Evolutionary conservation across 2,888 invertebrate genomes (phyloP), one percentile per base, ranked within the genome.

Genomic region (Lithophane leautieri): DNA sequence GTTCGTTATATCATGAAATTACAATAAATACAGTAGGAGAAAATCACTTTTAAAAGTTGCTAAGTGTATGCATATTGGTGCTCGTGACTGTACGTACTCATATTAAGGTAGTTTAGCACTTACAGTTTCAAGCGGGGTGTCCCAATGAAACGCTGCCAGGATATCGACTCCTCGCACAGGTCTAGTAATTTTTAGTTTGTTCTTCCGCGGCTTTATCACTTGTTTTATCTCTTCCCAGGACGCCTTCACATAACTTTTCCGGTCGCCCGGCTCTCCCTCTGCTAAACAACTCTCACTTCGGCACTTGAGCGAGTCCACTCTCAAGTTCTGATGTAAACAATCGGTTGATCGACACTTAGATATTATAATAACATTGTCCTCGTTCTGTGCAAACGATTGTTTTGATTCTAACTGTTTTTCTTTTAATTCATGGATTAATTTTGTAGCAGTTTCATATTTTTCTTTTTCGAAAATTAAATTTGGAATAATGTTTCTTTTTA

Each of bases 81-180:
- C n/a, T n/a, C n/a, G n/a, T n/a, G n/a, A n/a, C 56, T 14, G 54
- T 34, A 60, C 60, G 34, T 28, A n/a, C n/a, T n/a, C n/a, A 19
- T 25, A 28, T 12, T 61, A 40, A 40, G 52, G 25, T 12, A 61
- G 25, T 34, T 52, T 19, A n/a, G 14, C 42, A 93, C 94, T 93
- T 86, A 94, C 94, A 79, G 88, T 92, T 90, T 94, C 94, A 14
- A 94, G 89, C 2, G 94, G 92, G 0, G 94, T 94, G 63, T 94
- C 92, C 90, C 91, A 91, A 76, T 93, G 92, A 84, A 94, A 94
- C 6, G 92, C 92, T 4, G 83, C 83, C 2, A 92, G 87, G n/a
- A 94, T 88, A 66, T 93, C 93, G 0, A 87, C 86, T 34, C 91
- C 90, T 0, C 92, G 89, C n/a, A 89, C 87, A 0, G 92, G 91